A percentile compares a stretch with the other conserved stretches of the same genome.
Conservation (phyloP, 2,888 invertebrate species). For the Entomobrya proxima region DNA sequence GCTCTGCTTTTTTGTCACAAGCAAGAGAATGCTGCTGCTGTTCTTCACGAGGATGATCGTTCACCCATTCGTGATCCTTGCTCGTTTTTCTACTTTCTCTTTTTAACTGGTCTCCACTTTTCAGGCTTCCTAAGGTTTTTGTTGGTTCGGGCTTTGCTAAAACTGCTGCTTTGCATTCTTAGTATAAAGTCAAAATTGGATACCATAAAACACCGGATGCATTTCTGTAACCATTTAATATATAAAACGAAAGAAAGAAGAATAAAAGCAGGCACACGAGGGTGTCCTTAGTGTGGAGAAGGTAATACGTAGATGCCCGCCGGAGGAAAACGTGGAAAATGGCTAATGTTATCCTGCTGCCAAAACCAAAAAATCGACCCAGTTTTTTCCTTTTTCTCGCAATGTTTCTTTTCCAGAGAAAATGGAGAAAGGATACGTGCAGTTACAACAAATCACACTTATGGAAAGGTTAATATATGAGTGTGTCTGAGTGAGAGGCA, state of each 20-base stretch:
- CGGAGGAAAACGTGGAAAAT: slow-evolving; percentile 9
- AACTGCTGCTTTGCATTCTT: slow-evolving; percentile 15
- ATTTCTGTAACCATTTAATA: slow-evolving; percentile 27
- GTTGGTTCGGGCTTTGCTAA: background rate
- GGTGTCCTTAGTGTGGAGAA: background rate
- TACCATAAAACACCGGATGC: slow-evolving; percentile 40
- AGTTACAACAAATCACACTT: slow-evolving; percentile 47
- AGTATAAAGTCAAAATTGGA: slow-evolving; percentile 33
- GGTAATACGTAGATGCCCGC: background rate
- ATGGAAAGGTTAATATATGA: slow-evolving; percentile 21
- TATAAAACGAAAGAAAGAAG: background rate
- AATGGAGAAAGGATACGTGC: slow-evolving; percentile 5
- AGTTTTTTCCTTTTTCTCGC: slow-evolving; percentile 21
- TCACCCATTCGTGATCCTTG: slow-evolving; percentile 32
- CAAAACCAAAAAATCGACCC: slow-evolving; percentile 4
- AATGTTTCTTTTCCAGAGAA: slow-evolving; percentile 17
- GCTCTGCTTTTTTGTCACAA: background rate
- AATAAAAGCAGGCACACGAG: background rate
- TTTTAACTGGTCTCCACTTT: background rate
- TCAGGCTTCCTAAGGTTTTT: background rate
- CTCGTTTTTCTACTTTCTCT: slow-evolving; percentile 12
- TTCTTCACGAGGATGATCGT: slow-evolving; percentile 18
- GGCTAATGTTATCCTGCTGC: background rate
- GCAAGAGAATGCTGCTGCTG: background rate
- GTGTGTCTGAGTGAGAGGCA: background rate